phyloP scores from a whole-genome alignment of 2,113 vertebrate genomes.

The Physeter macrocephalus region DNA sequence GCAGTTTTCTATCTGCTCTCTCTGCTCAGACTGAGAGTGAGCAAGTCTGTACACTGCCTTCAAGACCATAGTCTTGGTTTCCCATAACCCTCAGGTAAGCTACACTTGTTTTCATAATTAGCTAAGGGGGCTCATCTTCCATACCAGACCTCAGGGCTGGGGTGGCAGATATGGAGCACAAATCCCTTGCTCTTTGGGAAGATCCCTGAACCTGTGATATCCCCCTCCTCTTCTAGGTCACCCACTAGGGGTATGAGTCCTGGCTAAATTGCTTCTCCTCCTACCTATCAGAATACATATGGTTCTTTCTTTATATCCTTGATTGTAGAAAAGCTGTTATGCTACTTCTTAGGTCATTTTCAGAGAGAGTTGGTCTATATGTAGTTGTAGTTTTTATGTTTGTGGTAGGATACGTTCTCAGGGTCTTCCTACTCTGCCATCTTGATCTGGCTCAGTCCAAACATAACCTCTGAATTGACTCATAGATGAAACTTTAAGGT shows the following conservation, averaged over 20 bases:
- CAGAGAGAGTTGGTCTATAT: not conserved
- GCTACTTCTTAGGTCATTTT: not conserved
- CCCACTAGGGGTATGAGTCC: too few species aligned
- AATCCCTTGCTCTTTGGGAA: not conserved
- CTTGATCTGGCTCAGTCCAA: not conserved
- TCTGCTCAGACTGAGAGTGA: not conserved
- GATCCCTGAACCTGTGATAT: too few species aligned
- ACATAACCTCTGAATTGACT: conserved; percentile 7
- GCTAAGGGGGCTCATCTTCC: not conserved
- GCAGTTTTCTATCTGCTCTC: not conserved
- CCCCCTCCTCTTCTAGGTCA: not conserved
- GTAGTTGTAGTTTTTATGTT: not conserved
- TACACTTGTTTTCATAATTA: not conserved
- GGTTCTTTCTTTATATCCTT: not conserved
- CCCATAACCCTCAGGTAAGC: not conserved
- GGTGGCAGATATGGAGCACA: not conserved
- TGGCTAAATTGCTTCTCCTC: not conserved
- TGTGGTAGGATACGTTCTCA: not conserved
- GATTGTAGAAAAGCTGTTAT: not conserved
- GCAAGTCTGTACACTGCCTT: not conserved
- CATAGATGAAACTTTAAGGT: not conserved
- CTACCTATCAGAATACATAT: not conserved
- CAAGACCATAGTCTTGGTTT: not conserved
- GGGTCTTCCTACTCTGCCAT: not conserved
- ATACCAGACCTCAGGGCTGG: not conserved